Percentiles rank a stretch among this genome's conserved stretches.
phyloP scores from a whole-genome alignment of 2,113 vertebrate species.

The Entosphenus tridentatus region DNA sequence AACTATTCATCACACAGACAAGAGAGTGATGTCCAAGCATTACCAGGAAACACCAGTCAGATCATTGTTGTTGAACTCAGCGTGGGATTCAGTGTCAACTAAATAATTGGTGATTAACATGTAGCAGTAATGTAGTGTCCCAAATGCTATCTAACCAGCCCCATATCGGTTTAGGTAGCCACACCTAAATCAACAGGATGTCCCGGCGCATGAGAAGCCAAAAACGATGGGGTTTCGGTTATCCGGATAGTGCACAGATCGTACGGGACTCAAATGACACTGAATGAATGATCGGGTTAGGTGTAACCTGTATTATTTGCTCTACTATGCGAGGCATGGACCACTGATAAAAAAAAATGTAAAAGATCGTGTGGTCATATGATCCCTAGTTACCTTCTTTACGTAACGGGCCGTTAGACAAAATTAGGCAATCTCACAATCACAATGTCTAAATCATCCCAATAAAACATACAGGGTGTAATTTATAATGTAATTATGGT shows the following conservation, averaged over 20 bases:
- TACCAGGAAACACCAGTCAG: not conserved
- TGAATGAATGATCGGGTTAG: not conserved
- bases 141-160: constrained; percentile 1
- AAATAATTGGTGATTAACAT: not conserved
- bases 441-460: no score
- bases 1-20: not conserved
- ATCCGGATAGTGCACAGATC: not conserved
- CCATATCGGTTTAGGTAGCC: not conserved
- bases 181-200: not conserved
- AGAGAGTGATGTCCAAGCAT: not conserved
- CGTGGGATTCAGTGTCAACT: constrained; percentile 1
- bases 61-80: constrained; percentile 3
- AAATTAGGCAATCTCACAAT: no score
- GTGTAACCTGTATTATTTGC: no score
- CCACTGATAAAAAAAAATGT: no score
- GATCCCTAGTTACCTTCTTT: no score
- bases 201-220: not conserved
- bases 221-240: not conserved
- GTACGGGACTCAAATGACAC: not conserved
- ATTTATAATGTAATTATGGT: no score
- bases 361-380: no score
- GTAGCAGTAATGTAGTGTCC: constrained; percentile 1
- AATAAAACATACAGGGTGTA: no score
- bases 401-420: no score
- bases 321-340: no score